Conservation (phyloP, 2,888 invertebrate species). For the Tinea trinotella region DNA sequence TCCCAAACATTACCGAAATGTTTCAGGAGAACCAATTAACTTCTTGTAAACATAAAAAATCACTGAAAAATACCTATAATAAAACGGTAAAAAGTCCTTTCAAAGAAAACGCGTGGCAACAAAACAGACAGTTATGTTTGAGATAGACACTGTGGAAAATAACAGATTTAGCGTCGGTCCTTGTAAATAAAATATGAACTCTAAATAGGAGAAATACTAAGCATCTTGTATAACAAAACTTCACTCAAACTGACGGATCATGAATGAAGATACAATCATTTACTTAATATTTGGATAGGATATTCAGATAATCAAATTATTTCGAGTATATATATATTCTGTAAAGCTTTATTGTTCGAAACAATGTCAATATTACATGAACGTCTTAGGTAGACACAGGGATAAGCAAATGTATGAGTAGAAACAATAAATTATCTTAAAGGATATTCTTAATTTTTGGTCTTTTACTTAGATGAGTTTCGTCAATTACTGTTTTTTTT, state of each 20-base stretch:
- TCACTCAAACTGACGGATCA: neutral
- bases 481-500: too few species aligned
- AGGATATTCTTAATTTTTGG: too few species aligned
- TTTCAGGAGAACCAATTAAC: too few species aligned
- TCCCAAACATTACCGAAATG: too few species aligned
- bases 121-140: neutral
- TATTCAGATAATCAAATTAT: neutral
- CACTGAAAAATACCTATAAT: too few species aligned
- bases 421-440: too few species aligned
- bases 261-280: neutral
- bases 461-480: too few species aligned
- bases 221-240: neutral
- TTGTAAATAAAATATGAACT: neutral
- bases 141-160: neutral
- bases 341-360: neutral
- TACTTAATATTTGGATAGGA: neutral
- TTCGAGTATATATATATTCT: neutral
- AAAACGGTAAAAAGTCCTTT: slow-evolving; percentile 17
- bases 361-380: neutral
- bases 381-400: too few species aligned
- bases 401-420: too few species aligned
- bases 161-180: neutral
- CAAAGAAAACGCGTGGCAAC: neutral
- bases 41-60: too few species aligned
- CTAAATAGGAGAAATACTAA: neutral